Percentiles rank a stretch among this genome's conserved stretches.
Evolutionary conservation across 2,888 invertebrate genomes (phyloP).

Genomic region (Phymatocera aterrima): DNA sequence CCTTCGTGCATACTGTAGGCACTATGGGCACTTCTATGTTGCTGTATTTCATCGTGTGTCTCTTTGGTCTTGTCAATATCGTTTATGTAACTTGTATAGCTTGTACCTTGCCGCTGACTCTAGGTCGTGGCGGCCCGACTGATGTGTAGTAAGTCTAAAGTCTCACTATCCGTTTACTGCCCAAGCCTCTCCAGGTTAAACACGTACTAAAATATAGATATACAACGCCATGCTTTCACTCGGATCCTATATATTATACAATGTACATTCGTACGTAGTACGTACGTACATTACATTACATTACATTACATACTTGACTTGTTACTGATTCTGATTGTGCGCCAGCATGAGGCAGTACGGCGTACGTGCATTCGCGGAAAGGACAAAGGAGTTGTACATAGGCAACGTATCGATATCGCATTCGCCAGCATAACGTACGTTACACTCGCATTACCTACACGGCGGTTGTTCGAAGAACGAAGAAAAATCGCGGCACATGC

Average conservation of each 20-base stretch:
- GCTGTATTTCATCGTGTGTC: slow-evolving; percentile 24
- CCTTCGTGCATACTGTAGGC: too few species aligned
- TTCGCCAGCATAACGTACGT: background rate
- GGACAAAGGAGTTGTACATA: slow-evolving; percentile 33
- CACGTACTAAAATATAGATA: slow-evolving; percentile 22
- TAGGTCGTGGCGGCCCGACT: slow-evolving; percentile 42
- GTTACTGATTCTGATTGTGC: slow-evolving; percentile 13
- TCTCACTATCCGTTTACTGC: slow-evolving; percentile 45
- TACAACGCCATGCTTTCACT: background rate
- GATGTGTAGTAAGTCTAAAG: slow-evolving; percentile 43
- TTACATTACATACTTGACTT: background rate
- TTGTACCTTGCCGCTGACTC: slow-evolving; percentile 40
- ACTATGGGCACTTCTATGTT: background rate
- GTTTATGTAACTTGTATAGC: slow-evolving; percentile 23
- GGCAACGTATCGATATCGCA: slow-evolving; percentile 16
- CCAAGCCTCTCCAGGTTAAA: slow-evolving; percentile 42
- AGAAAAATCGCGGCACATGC: too few species aligned
- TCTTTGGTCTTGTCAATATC: slow-evolving; percentile 39
- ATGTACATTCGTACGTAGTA: background rate
- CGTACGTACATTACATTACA: background rate
- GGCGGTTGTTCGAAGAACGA: background rate
- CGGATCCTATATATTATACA: background rate
- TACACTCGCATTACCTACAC: background rate
- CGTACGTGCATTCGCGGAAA: slow-evolving; percentile 36
- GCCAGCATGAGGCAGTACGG: background rate